phyloP scores from a whole-genome alignment of 2,797 vertebrate species.

The Rhynchonycteris naso region DNA sequence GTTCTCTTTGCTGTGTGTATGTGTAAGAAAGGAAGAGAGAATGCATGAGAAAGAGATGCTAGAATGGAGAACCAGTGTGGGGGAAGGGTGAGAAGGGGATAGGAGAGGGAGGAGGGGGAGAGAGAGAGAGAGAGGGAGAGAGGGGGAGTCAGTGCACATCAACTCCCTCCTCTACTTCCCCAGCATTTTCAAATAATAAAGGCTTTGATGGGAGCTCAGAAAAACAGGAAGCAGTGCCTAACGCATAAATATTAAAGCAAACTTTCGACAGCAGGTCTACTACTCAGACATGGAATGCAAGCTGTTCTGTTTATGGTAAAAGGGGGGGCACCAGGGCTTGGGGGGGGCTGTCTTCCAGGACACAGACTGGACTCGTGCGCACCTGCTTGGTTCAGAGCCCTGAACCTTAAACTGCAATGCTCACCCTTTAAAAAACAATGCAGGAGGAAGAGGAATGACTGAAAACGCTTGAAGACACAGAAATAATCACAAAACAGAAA shows the following conservation, averaged over 20 bases:
- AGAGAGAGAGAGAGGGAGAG: neutral
- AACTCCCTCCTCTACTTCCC: constrained; percentile 67
- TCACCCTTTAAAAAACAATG: neutral
- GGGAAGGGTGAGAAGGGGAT: neutral
- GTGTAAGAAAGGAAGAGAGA: neutral
- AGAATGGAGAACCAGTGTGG: neutral
- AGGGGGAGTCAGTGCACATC: neutral
- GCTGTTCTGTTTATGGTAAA: constrained; percentile 81
- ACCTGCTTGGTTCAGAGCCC: neutral
- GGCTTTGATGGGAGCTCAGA: constrained; percentile 81
- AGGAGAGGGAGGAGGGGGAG: neutral
- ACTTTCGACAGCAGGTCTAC: constrained; percentile 81
- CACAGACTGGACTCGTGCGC: neutral
- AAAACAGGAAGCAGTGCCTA: constrained; percentile 77
- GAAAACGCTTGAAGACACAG: neutral
- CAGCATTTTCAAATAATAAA: constrained; percentile 75
- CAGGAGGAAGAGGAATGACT: neutral
- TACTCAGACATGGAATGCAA: constrained; percentile 81
- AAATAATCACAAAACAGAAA: neutral
- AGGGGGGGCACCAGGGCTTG: neutral
- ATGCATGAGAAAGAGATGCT: neutral
- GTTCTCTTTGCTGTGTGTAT: constrained; percentile 59
- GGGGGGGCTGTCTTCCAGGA: neutral
- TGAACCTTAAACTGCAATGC: neutral
- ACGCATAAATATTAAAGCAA: constrained; percentile 85